These are phyloP conservation scores for Cantharis rufa DNA, from an alignment of 2,888 invertebrate genomes.

Conservation along the genomic window DNA sequence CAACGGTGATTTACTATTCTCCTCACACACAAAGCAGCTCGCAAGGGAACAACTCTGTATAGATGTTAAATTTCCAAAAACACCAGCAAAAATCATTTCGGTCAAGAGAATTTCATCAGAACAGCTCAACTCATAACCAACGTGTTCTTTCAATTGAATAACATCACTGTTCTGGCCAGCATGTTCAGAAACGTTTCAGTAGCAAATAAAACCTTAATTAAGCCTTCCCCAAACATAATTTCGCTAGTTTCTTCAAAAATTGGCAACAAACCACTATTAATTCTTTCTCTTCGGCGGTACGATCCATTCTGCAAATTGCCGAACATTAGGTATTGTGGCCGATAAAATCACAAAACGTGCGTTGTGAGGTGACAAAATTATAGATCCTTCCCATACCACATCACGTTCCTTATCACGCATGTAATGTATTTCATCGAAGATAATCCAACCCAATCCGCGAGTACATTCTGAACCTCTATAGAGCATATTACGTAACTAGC, in stretches of 20 bases:
- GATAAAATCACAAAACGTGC: slow-evolving; percentile 98
- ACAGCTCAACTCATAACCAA: slow-evolving; percentile 97
- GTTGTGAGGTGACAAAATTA: slow-evolving; percentile 95
- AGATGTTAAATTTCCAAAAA: slow-evolving; percentile 84
- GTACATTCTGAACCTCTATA: slow-evolving; percentile 98
- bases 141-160: slow-evolving; percentile 96
- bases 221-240: slow-evolving; percentile 95
- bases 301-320: slow-evolving; percentile 95
- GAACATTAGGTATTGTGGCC: slow-evolving; percentile 98
- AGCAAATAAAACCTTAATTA: slow-evolving; percentile 97
- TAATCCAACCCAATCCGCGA: slow-evolving; percentile 99
- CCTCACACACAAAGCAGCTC: slow-evolving; percentile 93
- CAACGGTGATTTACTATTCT: slow-evolving; percentile 81
- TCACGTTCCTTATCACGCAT: slow-evolving; percentile 99
- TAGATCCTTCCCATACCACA: slow-evolving; percentile 99
- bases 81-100: slow-evolving; percentile 97
- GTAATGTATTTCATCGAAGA: slow-evolving; percentile 99
- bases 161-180: slow-evolving; percentile 99
- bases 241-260: slow-evolving; percentile 99
- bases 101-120: slow-evolving; percentile 96
- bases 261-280: slow-evolving; percentile 90
- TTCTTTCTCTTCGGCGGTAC: slow-evolving; percentile 88
- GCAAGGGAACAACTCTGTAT: slow-evolving; percentile 84
- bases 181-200: slow-evolving; percentile 99
- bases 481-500: slow-evolving; percentile 97